Conservation (phyloP, 2,113 vertebrate species). For the Scytalopus superciliaris region DNA sequence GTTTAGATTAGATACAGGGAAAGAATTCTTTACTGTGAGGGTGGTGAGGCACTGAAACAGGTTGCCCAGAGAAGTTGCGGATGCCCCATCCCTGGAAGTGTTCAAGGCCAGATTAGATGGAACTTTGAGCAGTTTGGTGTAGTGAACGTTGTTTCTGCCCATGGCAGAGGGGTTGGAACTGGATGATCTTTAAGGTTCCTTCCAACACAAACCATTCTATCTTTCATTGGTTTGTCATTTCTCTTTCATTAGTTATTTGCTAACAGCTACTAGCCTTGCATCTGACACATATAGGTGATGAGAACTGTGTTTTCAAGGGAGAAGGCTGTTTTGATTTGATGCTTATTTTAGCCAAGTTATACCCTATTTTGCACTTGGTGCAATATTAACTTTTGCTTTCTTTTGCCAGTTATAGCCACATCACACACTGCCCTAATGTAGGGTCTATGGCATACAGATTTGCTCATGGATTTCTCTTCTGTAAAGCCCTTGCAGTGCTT, state of each 20-base stretch:
- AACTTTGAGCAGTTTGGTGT: not conserved
- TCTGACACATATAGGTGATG: not conserved
- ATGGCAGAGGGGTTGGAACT: no score
- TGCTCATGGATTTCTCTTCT: not conserved
- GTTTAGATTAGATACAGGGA: not conserved
- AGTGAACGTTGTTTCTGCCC: not conserved
- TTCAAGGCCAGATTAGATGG: not conserved
- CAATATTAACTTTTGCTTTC: not conserved
- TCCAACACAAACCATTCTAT: not conserved
- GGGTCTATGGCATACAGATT: not conserved
- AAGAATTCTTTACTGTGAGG: not conserved
- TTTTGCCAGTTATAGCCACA: not conserved
- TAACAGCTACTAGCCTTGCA: not conserved
- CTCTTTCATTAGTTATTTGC: not conserved
- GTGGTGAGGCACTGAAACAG: not conserved
- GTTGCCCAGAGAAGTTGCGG: not conserved
- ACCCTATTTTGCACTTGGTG: not conserved
- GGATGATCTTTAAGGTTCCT: not conserved
- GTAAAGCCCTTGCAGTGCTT: not conserved
- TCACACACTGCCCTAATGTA: not conserved
- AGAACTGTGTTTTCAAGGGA: not conserved
- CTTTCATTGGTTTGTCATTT: not conserved
- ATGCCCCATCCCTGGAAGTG: not conserved
- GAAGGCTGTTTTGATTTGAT: not conserved
- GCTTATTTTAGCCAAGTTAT: not conserved